phyloP scores from a whole-genome alignment of 2,888 invertebrate species.

The Philereme transversata region DNA sequence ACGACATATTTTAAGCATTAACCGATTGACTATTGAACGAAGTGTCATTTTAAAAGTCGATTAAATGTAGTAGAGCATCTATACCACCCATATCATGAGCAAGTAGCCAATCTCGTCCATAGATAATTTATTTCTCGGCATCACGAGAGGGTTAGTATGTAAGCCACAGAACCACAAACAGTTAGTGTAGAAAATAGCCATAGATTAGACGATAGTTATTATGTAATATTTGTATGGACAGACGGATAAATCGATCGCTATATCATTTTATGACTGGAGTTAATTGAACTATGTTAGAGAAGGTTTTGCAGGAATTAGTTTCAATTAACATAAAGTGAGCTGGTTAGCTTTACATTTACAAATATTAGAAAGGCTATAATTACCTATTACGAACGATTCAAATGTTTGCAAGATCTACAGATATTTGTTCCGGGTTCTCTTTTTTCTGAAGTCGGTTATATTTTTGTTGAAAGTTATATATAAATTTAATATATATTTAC shows the following conservation, averaged over 20 bases:
- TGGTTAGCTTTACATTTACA: neutral
- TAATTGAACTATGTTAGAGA: slow-evolving; percentile 21
- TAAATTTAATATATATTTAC: too few relatives aligned
- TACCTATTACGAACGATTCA: neutral
- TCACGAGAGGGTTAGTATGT: slow-evolving; percentile 64
- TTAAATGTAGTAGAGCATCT: slow-evolving; percentile 3
- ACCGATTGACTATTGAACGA: neutral
- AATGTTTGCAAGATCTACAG: neutral
- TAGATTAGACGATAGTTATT: slow-evolving; percentile 3
- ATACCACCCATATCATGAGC: slow-evolving; percentile 32
- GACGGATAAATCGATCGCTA: slow-evolving; percentile 17
- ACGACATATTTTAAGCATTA: neutral
- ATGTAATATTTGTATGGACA: slow-evolving; percentile 19
- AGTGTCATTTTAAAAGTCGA: too few relatives aligned
- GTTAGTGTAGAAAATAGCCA: slow-evolving; percentile 5
- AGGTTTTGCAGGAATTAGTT: slow-evolving; percentile 3
- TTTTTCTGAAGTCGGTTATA: too few relatives aligned
- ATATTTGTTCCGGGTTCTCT: neutral
- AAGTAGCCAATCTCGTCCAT: slow-evolving; percentile 76
- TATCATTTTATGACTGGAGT: slow-evolving; percentile 20
- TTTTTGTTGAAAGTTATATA: too few relatives aligned
- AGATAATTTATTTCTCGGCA: slow-evolving; percentile 78
- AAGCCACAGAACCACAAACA: slow-evolving; percentile 12
- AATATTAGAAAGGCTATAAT: neutral
- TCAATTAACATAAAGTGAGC: slow-evolving; percentile 7